phyloP scores from a whole-genome alignment of 2,888 invertebrate species.

The Oligia latruncula region DNA sequence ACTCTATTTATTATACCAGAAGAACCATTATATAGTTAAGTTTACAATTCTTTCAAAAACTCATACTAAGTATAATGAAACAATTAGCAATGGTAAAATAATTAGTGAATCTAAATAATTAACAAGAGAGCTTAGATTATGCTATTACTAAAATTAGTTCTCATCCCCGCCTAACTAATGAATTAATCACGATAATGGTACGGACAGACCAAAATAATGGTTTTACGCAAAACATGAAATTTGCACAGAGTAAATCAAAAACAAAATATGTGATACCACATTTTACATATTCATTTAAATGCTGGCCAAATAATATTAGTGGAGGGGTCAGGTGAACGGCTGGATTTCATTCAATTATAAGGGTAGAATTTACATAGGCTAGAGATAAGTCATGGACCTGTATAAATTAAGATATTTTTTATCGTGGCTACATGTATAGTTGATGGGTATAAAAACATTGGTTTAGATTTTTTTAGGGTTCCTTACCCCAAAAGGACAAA shows the following conservation, averaged over 20 bases:
- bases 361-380: constrained; percentile 55
- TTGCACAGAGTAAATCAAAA: constrained; percentile 45
- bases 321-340: constrained; percentile 46
- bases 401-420: constrained; percentile 39
- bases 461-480: no score
- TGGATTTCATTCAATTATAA: constrained; percentile 57
- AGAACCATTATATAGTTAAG: background rate
- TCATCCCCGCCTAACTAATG: background rate
- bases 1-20: no score
- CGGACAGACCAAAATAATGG: constrained; percentile 19
- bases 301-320: constrained; percentile 57
- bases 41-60: background rate
- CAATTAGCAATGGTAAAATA: background rate
- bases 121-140: constrained; percentile 17
- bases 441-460: background rate
- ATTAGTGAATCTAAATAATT: constrained; percentile 21
- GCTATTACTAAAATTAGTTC: constrained; percentile 27
- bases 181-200: constrained; percentile 27
- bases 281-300: constrained; percentile 53
- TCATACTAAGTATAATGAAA: background rate
- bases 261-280: constrained; percentile 37
- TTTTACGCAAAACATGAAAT: constrained; percentile 35
- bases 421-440: background rate
- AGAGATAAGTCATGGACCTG: constrained; percentile 32
- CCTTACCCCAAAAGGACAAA: no score